Percentiles rank a stretch among this genome's conserved stretches.
Evolutionary conservation across 2,797 vertebrate genomes (phyloP).

Genomic region (Mormyrus hasselquistii): DNA sequence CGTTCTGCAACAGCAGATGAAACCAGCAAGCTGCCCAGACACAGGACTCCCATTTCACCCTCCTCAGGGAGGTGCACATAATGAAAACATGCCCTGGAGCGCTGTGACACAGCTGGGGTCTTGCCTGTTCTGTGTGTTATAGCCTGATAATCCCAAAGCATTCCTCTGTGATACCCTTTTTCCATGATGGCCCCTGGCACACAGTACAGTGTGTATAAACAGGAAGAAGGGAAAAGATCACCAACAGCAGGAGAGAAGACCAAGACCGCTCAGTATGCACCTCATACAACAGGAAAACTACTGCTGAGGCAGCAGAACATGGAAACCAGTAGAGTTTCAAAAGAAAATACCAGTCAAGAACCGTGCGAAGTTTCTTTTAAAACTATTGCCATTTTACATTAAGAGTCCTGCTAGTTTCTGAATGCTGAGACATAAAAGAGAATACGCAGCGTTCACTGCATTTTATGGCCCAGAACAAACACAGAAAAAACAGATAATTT

Average conservation of each 20-base stretch:
- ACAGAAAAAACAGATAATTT: background rate
- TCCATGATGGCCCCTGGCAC: background rate
- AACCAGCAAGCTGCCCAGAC: background rate
- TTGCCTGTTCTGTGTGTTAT: background rate
- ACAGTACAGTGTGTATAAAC: background rate
- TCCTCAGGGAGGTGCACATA: background rate
- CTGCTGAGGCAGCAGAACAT: conserved; percentile 11
- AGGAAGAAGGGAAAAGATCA: background rate
- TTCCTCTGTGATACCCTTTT: background rate
- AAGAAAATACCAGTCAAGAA: background rate
- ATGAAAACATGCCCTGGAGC: background rate
- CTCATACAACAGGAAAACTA: background rate
- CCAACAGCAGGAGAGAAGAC: background rate
- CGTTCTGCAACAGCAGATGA: background rate
- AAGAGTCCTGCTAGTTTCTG: background rate
- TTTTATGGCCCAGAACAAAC: background rate
- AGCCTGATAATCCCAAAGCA: background rate
- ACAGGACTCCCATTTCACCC: background rate
- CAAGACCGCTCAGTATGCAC: background rate
- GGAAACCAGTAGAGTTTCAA: background rate
- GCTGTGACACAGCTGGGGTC: background rate
- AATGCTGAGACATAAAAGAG: background rate
- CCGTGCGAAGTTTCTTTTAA: background rate
- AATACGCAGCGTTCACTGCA: background rate
- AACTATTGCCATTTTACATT: background rate